Evolutionary conservation across 2,797 vertebrate species (phyloP).

Genomic region (Orientallactaga sibirica): DNA sequence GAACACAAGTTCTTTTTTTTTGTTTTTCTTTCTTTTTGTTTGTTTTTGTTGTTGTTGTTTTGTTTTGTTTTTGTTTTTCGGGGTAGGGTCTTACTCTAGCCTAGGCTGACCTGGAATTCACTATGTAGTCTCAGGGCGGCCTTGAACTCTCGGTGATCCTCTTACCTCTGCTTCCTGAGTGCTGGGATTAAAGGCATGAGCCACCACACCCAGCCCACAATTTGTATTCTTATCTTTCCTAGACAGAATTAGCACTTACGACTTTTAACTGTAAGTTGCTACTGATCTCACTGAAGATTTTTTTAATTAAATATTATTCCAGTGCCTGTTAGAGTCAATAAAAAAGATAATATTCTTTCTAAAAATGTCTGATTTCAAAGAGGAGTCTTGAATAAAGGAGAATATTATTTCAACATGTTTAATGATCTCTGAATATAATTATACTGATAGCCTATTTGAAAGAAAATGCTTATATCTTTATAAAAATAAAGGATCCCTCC

Average conservation of each 20-base stretch:
- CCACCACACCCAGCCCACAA: too few species aligned
- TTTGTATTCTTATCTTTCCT: constrained; percentile 13
- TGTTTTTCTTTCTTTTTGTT: not conserved
- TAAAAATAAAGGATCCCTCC: constrained; percentile 2
- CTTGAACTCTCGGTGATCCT: too few species aligned
- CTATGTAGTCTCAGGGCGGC: too few species aligned
- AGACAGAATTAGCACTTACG: constrained; percentile 39
- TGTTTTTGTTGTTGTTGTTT: too few species aligned
- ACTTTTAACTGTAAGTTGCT: constrained; percentile 56
- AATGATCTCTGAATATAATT: constrained; percentile 59
- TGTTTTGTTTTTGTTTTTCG: too few species aligned
- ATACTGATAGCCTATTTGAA: constrained; percentile 19
- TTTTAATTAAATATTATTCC: constrained; percentile 16
- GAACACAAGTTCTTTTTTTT: not conserved
- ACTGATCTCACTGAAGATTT: constrained; percentile 33
- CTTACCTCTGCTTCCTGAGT: too few species aligned
- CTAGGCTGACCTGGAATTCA: too few species aligned
- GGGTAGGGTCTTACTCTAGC: too few species aligned
- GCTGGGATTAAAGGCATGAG: too few species aligned
- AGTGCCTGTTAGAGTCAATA: constrained; percentile 42
- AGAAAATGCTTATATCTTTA: constrained; percentile 38
- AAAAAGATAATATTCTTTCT: constrained; percentile 47
- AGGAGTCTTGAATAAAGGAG: constrained; percentile 31
- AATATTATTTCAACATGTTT: constrained; percentile 37
- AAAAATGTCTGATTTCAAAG: constrained; percentile 52